These are phyloP conservation scores for Cataglyphis cursor DNA, from an alignment of 2,888 invertebrate species.

Conservation along the genomic window DNA sequence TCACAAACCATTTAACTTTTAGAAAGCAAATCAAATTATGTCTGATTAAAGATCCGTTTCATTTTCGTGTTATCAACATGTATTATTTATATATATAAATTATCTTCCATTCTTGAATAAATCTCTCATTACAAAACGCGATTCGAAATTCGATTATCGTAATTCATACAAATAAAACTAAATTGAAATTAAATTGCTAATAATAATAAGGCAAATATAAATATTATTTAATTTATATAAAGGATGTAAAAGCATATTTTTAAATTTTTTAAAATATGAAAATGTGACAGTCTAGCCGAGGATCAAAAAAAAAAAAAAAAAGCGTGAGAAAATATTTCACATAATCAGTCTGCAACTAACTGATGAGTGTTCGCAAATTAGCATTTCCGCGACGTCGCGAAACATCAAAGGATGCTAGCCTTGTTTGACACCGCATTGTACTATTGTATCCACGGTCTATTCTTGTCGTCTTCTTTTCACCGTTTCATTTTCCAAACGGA, in stretches of 20 bases:
- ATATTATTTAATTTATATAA: background rate
- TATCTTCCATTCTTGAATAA: background rate
- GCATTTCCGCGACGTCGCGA: slow-evolving; percentile 55
- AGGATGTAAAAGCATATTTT: background rate
- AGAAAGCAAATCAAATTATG: slow-evolving; percentile 19
- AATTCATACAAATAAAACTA: background rate
- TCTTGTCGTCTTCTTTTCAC: slow-evolving; percentile 27
- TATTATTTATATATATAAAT: background rate
- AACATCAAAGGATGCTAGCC: slow-evolving; percentile 41
- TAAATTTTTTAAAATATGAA: background rate
- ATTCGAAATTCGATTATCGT: background rate
- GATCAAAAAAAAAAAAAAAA: background rate
- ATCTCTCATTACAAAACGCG: background rate
- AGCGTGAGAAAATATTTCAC: slow-evolving; percentile 54
- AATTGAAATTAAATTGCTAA: background rate
- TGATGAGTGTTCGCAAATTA: slow-evolving; percentile 54
- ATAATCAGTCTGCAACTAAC: slow-evolving; percentile 46
- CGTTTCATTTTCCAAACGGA: slow-evolving; percentile 28
- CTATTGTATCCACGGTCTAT: slow-evolving; percentile 36
- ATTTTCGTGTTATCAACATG: slow-evolving; percentile 7
- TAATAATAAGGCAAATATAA: background rate
- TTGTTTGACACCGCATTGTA: slow-evolving; percentile 41
- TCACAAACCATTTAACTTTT: slow-evolving; percentile 33
- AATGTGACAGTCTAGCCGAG: background rate
- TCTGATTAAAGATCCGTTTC: slow-evolving; percentile 31